phyloP scores from a whole-genome alignment of 2,888 invertebrate species.

The Drosophila testacea region DNA sequence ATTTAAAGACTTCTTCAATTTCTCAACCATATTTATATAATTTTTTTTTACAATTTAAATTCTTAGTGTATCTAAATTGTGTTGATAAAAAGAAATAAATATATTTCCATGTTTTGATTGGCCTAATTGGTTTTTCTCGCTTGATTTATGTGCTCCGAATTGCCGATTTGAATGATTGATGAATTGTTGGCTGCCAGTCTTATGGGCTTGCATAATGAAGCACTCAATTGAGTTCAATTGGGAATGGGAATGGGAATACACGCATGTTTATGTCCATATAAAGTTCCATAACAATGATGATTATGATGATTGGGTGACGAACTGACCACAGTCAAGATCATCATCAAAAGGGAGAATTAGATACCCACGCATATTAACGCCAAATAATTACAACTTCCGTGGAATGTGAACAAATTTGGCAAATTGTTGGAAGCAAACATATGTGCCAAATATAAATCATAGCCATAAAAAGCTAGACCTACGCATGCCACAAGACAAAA shows the following conservation, averaged over 20 bases:
- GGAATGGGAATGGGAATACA: conserved; percentile 18
- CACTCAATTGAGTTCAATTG: conserved; percentile 61
- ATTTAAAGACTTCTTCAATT: too few relatives aligned
- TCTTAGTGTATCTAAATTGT: conserved; percentile 16
- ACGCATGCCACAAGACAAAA: conserved; percentile 54
- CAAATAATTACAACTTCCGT: conserved; percentile 42
- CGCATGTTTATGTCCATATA: conserved; percentile 9
- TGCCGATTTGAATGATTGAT: conserved; percentile 67
- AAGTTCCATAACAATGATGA: background rate
- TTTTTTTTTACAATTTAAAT: background rate
- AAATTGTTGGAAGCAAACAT: conserved; percentile 17
- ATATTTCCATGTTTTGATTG: conserved; percentile 62
- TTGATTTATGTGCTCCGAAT: conserved; percentile 47
- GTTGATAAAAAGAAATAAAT: conserved; percentile 20
- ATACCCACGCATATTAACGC: conserved; percentile 35
- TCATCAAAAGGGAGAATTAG: background rate
- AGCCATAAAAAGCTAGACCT: conserved; percentile 42
- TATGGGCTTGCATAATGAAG: conserved; percentile 62
- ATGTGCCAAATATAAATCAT: conserved; percentile 58
- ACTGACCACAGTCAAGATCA: conserved; percentile 60
- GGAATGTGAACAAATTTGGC: conserved; percentile 35
- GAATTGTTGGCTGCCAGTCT: conserved; percentile 48
- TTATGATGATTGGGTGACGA: conserved; percentile 4
- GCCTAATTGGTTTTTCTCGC: conserved; percentile 57
- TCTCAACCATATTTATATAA: background rate